Base-by-base conservation (phyloP, 2,113 vertebrate species). In the Engraulis encrasicolus region DNA sequence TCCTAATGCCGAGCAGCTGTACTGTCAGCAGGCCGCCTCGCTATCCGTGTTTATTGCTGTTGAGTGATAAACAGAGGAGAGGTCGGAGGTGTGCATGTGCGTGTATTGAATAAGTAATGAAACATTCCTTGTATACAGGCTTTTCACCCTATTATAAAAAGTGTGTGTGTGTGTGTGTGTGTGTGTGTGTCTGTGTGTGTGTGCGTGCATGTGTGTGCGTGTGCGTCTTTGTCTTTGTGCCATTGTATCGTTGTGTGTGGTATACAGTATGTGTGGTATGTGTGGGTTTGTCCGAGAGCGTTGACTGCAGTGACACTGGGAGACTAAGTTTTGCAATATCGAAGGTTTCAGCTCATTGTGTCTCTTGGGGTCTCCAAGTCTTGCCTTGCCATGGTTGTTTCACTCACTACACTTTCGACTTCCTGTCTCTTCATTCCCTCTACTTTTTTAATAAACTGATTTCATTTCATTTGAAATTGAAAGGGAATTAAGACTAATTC, bases 1-100 rank as follows among this genome's bases (percentile, higher is more conserved):
- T 15, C 61, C 77, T 66, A 86, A 50, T 78, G 74, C 49, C 37
- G 79, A 27, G 40, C 85, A 52, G 37, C 48, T 17, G 61, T 9
- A 23, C 61, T 71, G 31, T 71, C 61, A 31, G 61, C 14, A 71
- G 12, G 23, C 50, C 2, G 14, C 23, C 61, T 7, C 19, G 54
- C 7, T 71, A 71, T 27, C 61, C 14, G 61, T 71, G 61, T 71
- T 71, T 71, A 34, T 34, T 11, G 27, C 7, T 34, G 61, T 27
- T 31, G 54, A 80, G 6, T 78, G 23, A 18, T 66, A 84, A 52
- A 78, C 1, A 38, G 58, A 81, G 34, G 79, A 18, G 38, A 45
- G 50, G 15, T 45, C 4, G 40, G 9, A 9, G n/a, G n/a, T n/a
- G n/a, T n/a, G 40, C 40, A 9, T 45, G 40, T 45, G 79, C 77